Evolutionary conservation across 92 coral and sea anemone species (phyloP), one percentile per base, ranked within the genome.

Genomic region (Scolanthus callimorphus): DNA sequence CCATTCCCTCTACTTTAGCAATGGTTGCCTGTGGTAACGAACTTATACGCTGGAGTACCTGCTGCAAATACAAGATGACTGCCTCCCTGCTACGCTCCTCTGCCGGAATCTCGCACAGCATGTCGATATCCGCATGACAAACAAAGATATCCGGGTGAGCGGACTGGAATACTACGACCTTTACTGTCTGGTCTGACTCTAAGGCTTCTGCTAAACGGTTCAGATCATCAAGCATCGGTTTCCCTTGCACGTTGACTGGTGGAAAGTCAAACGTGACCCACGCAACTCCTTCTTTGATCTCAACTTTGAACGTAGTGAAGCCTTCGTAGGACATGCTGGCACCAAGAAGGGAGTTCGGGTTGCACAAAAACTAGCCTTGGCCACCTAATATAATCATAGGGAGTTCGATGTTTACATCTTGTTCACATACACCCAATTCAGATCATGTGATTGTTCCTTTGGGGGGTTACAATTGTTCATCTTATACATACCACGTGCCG

Each of bases 1-100:
- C 96, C 96, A 84, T 88, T 23, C 90, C 96, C 28, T 88, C 96
- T 15, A 83, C 96, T 64, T 88, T 88, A 55, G 96, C 90, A 55
- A 88, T 88, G 10, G 96, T 88, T 2, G 96, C 96, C 47, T 88
- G 96, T 17, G 96, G 96, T 11, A 88, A 79, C 0, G 69, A 30
- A 34, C 96, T 88, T 38, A 88, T 74, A 26, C 96, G 58, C 64
- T 88, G 87, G 25, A 88, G 23, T 8, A 83, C 96, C 51, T 69
- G 31, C 68, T 88, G 90, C 38, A 88, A 45, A 71, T 88, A 83
- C 60, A 84, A 39, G 17, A 88, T 43, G 2, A 90, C 90, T 27
- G 83, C 96, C 21, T 63, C 52, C 67, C 26, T 83, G 51, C 62
- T 52, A 54, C 96, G 79, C 34, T 78, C 90, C 11, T 22, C 17